A percentile compares a stretch with the other conserved stretches of the same genome.
phyloP scores from a whole-genome alignment of 2,113 vertebrate genomes.

The Platycercus adscitus region DNA sequence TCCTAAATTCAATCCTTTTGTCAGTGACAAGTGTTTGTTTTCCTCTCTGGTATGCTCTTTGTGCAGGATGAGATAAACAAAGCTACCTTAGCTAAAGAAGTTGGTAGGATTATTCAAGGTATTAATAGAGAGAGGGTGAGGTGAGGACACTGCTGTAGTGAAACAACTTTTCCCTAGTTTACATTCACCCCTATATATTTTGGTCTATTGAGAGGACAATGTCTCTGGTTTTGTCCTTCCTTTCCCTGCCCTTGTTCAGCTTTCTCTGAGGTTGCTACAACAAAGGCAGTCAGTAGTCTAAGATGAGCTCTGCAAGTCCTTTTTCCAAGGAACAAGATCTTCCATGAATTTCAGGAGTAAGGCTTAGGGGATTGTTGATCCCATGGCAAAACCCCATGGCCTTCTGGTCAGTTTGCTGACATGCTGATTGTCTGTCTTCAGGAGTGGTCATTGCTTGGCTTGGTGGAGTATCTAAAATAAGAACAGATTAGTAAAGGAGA shows the following conservation, averaged over 20 bases:
- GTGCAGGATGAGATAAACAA: neutral
- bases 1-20: neutral
- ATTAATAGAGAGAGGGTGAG: neutral
- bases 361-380: neutral
- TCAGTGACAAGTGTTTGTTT: neutral
- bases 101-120: neutral
- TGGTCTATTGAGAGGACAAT: neutral
- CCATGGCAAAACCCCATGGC: fast-evolving
- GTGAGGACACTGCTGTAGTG: neutral
- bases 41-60: neutral
- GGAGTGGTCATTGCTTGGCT: neutral
- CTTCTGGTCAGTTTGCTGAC: neutral
- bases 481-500: neutral
- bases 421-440: neutral
- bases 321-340: neutral
- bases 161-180: neutral
- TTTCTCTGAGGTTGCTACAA: neutral
- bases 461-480: neutral
- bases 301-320: neutral
- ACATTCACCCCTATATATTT: neutral
- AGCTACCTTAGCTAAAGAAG: neutral
- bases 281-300: neutral
- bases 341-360: neutral
- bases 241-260: neutral
- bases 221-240: neutral